Conservation (phyloP, 2,888 invertebrate species). For the Cerastis leucographa region DNA sequence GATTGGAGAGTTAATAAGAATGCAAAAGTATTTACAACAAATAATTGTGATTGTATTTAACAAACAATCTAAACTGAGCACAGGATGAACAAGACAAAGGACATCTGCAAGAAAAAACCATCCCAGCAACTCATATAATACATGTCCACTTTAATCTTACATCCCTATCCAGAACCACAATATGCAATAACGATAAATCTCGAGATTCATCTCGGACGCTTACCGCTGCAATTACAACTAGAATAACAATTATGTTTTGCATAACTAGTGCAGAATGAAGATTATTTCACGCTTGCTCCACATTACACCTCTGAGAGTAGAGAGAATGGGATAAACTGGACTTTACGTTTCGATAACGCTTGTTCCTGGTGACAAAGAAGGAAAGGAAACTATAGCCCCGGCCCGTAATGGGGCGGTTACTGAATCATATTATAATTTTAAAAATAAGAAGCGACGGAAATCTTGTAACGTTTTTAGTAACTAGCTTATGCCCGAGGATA, state of each 20-base stretch:
- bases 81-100: not conserved
- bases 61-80: not conserved
- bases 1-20: not conserved
- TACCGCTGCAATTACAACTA: conserved; percentile 42
- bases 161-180: conserved; percentile 13
- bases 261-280: conserved; percentile 18
- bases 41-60: not conserved
- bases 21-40: not conserved
- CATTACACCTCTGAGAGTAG: conserved; percentile 26
- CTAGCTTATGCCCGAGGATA: not conserved
- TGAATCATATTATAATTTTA: not conserved
- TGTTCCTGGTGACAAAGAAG: not conserved
- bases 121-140: not conserved
- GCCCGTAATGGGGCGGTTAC: not conserved
- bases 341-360: not conserved
- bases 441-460: not conserved
- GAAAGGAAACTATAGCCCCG: too few relatives aligned
- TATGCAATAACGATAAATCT: conserved; percentile 57
- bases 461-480: not conserved
- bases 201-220: conserved; percentile 42
- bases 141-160: not conserved
- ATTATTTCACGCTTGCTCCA: conserved; percentile 1
- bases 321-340: not conserved
- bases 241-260: conserved; percentile 48
- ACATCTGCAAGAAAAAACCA: not conserved